Evolutionary conservation across 2,113 vertebrate genomes (phyloP), one percentile per base, ranked within the genome.

Genomic region (Harpagus bidentatus): DNA sequence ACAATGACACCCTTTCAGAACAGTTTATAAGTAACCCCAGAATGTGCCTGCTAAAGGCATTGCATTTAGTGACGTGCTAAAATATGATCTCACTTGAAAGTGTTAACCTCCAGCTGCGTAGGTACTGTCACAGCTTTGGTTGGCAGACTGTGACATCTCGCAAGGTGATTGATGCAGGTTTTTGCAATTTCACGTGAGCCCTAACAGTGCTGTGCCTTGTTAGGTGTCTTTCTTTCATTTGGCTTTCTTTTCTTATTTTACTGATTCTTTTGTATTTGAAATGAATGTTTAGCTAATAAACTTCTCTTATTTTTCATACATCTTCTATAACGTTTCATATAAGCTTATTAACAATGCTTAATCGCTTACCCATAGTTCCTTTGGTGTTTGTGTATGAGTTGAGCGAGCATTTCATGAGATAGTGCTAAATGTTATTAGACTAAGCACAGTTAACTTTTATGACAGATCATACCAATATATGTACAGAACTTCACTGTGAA

Each of bases 261-360:
- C 76, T 70, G 66, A 59, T 82, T 38, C 71, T 31, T 73, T 90
- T 77, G 18, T 78, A 40, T 86, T 91, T 56, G n/a, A 85, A 82
- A 55, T 34, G 19, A 79, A 78, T 34, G 23, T 82, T 78, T 45
- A 79, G 80, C 86, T 87, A 48, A 63, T 69, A 48, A 85, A 62
- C 36, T 23, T 67, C 16, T 84, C 69, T 58, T 69, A 47, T 19
- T 63, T 95, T 53, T 70, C 59, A 20, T 66, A 34, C n/a, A 28
- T 73, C 17, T 73, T 77, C 32, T 45, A 0, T 86, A 85, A 79
- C 29, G 3, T 94, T 92, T 81, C 65, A 20, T 61, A 22, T 9
- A 15, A 66, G 79, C 86, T 94, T 78, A 70, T 92, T 95, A 96
- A 88, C 89, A 77, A 34, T 7, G 55, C 86, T 88, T 82, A 90